Conservation (phyloP, 2,888 invertebrate genomes). For the Volucella zonaria region DNA sequence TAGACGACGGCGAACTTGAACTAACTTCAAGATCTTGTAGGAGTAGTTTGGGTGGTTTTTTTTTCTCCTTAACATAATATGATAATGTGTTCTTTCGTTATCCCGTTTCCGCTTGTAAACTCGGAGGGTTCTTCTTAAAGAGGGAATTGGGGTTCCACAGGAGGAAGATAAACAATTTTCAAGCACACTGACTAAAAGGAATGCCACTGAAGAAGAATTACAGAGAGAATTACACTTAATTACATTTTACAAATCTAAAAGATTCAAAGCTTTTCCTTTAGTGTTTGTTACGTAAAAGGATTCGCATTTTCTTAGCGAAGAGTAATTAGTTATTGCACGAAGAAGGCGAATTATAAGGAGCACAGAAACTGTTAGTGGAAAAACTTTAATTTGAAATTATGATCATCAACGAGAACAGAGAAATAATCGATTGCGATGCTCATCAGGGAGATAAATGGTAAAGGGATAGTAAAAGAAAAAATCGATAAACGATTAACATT, state of each 20-base stretch:
- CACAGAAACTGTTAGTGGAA: no score
- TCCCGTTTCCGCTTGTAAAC: constrained; percentile 1
- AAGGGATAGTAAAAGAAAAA: no score
- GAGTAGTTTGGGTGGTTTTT: constrained; percentile 27
- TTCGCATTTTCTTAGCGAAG: no score
- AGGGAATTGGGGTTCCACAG: background rate
- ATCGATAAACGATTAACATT: no score
- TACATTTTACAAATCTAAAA: constrained; percentile 9
- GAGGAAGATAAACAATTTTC: background rate
- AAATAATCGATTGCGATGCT: no score
- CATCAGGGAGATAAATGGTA: no score
- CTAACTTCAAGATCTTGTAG: constrained; percentile 5
- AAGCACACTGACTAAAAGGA: constrained; percentile 12
- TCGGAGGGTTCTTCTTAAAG: constrained; percentile 9
- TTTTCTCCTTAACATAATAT: background rate
- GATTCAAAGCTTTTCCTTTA: background rate
- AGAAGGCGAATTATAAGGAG: no score
- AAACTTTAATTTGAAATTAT: no score
- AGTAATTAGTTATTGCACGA: no score
- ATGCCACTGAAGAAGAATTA: constrained; percentile 9
- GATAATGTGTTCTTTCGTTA: constrained; percentile 33
- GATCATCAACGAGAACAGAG: no score
- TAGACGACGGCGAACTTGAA: constrained; percentile 1
- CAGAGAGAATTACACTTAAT: constrained; percentile 26
- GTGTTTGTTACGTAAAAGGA: no score